Evolutionary conservation across 2,113 vertebrate genomes (phyloP), one percentile per base, ranked within the genome.

Genomic region (Jaculus jaculus): DNA sequence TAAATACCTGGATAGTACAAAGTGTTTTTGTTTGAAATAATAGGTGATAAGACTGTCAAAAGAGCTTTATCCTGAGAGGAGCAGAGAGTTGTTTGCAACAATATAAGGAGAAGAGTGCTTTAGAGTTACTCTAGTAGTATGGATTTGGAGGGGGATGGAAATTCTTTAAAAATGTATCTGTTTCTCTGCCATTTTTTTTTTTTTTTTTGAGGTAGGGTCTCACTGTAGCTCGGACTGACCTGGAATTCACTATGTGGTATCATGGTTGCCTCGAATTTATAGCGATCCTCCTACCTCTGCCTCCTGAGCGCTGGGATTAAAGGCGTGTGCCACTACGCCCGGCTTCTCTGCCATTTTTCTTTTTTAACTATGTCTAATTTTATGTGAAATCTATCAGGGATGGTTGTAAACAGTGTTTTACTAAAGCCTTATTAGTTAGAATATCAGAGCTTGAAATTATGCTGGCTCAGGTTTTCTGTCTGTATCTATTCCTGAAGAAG

Each of bases 21-120:
- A 66, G n/a, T 86, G 80, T 87, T 92, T 74, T 20, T 84, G 32
- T 89, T 89, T 63, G 88, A 75, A 84, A 51, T 75, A 61, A 71
- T 30, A 68, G 42, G 3, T n/a, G 61, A 5, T n/a, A 47, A 73
- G 13, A 7, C 18, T 83, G 68, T 65, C 75, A 15, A 69, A 81
- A 89, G 51, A 39, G 20, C 34, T 92, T 82, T 69, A 13, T 83
- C 54, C 16, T 73, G 47, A 30, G 71, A 72, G 82, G 13, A 73
- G 28, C 68, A 71, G n/a, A 18, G 71, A 73, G 21, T 34, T 58
- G 84, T 58, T 34, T 54, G 68, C n/a, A 90, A 34, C 69, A 17
- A 37, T 89, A 21, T 78, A 58, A 15, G 82, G 91, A 34, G 74
- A 66, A 75, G 13, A 65, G 69, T 80, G 10, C 71, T 30, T 69